Percentiles rank a stretch among this genome's conserved stretches.
phyloP scores from a whole-genome alignment of 1,140 invertebrate species.

The Hetaerina americana region DNA sequence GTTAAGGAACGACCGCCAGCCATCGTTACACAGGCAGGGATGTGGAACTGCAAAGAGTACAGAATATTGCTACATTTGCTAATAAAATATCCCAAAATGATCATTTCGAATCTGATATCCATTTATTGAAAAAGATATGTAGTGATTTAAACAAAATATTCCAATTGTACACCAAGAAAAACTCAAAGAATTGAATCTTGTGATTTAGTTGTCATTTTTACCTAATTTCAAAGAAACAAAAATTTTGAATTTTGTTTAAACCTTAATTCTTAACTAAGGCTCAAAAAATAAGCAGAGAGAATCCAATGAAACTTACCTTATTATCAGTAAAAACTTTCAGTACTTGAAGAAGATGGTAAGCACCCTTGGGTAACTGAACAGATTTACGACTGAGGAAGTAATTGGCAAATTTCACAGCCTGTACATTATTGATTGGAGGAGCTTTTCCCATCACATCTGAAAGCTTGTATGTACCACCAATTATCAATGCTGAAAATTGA shows the following conservation, averaged over 20 bases:
- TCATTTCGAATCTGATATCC: not conserved
- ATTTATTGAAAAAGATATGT: not conserved
- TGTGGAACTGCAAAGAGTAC: slow-evolving; percentile 34
- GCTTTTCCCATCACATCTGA: slow-evolving; percentile 53
- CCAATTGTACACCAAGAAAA: not conserved
- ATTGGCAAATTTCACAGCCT: slow-evolving; percentile 79
- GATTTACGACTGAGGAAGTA: slow-evolving; percentile 84
- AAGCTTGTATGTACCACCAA: slow-evolving; percentile 60
- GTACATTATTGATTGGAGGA: slow-evolving; percentile 55
- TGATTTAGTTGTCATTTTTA: not conserved
- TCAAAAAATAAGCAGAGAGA: not conserved
- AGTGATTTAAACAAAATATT: not conserved
- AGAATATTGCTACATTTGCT: not conserved
- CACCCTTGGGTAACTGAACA: slow-evolving; percentile 73
- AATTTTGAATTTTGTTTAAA: not conserved
- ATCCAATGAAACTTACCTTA: slow-evolving; percentile 30
- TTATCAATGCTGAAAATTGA: slow-evolving; percentile 44
- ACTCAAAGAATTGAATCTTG: too few relatives aligned
- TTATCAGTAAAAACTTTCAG: slow-evolving; percentile 54
- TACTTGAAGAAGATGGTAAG: slow-evolving; percentile 62
- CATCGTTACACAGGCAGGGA: slow-evolving; percentile 65
- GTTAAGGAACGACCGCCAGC: slow-evolving; percentile 58
- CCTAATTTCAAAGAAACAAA: not conserved
- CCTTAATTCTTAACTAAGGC: not conserved
- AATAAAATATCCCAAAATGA: not conserved